Percentiles rank a stretch among this genome's conserved stretches.
Conservation (phyloP, 2,888 invertebrate species). For the Spicauda simplicius region DNA sequence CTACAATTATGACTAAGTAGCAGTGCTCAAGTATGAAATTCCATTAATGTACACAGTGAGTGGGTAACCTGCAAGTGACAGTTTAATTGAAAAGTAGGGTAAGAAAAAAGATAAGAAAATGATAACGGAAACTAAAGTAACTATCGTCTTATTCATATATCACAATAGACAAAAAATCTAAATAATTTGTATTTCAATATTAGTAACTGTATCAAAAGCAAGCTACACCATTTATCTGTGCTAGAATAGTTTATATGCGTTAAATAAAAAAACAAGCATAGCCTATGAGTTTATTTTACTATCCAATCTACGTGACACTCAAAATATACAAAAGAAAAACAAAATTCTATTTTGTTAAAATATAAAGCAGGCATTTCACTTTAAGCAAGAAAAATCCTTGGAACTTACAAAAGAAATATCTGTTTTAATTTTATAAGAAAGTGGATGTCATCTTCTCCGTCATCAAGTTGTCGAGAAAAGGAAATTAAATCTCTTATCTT, state of each 20-base stretch:
- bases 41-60: too few species aligned
- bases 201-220: too few species aligned
- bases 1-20: too few species aligned
- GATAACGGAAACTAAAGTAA: not conserved
- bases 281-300: not conserved
- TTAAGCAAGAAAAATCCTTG: conserved; percentile 33
- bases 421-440: conserved; percentile 54
- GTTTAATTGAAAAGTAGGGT: too few species aligned
- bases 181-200: too few species aligned
- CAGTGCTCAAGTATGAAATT: too few species aligned
- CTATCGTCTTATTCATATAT: not conserved
- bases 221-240: not conserved
- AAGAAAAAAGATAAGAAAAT: too few species aligned
- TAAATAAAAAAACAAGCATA: not conserved
- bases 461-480: conserved; percentile 65
- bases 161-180: not conserved
- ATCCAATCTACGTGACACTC: conserved; percentile 8
- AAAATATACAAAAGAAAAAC: conserved; percentile 1
- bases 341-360: conserved; percentile 17
- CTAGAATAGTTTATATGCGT: not conserved
- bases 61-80: too few species aligned
- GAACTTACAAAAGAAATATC: conserved; percentile 43
- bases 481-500: conserved; percentile 73
- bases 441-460: conserved; percentile 59
- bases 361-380: conserved; percentile 28